Evolutionary conservation across 2,797 vertebrate species (phyloP).

Genomic region (Typhlichthys subterraneus): DNA sequence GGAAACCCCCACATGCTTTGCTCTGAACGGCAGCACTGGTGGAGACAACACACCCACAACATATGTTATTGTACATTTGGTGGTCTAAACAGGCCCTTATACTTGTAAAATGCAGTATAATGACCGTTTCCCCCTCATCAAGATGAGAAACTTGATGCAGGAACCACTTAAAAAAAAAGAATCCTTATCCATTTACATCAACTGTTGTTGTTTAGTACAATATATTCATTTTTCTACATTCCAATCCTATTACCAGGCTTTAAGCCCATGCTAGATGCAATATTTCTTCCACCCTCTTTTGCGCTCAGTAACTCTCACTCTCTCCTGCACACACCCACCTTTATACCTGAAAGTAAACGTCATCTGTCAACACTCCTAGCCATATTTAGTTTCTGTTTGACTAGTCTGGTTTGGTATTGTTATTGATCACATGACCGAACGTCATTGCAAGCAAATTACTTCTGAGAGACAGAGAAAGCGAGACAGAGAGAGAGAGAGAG

Average conservation of each 20-base stretch:
- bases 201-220: constrained; percentile 39
- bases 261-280: constrained; percentile 29
- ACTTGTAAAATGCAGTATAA: background rate
- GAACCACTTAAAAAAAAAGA: constrained; percentile 1
- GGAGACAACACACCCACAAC: constrained; percentile 55
- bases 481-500: background rate
- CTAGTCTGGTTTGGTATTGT: constrained; percentile 29
- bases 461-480: background rate
- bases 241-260: constrained; percentile 27
- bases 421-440: constrained; percentile 18
- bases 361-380: constrained; percentile 31
- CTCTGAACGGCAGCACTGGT: constrained; percentile 33
- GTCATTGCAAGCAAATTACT: constrained; percentile 1
- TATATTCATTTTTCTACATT: constrained; percentile 31
- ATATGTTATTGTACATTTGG: background rate
- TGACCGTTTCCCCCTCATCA: background rate
- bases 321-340: constrained; percentile 11
- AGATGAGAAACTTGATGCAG: constrained; percentile 30
- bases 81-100: too few species aligned
- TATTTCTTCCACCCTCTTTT: constrained; percentile 41
- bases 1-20: constrained; percentile 60
- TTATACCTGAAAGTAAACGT: constrained; percentile 30
- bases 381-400: constrained; percentile 32
- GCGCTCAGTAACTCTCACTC: constrained; percentile 19
- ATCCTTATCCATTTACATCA: constrained; percentile 29